These are phyloP conservation scores for Lucifuga dentata DNA, from an alignment of 2,113 vertebrate genomes.

Conservation along the genomic window DNA sequence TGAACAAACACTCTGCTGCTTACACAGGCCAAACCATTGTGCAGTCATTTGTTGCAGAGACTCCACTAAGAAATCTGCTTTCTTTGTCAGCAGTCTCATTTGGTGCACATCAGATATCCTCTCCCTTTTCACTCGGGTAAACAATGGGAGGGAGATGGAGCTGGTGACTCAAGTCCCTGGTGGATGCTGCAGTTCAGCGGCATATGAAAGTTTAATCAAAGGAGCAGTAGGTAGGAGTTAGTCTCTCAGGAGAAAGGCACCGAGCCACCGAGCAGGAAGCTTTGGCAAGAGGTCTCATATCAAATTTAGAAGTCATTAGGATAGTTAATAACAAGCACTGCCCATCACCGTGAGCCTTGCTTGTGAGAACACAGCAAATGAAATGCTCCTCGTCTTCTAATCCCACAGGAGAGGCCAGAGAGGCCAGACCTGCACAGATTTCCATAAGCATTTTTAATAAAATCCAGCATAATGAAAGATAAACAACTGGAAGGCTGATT, in stretches of 20 bases:
- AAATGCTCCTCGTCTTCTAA: constrained; percentile 64
- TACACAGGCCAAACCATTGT: constrained; percentile 58
- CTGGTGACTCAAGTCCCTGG: constrained; percentile 63
- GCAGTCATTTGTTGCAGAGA: constrained; percentile 55
- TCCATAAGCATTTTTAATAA: constrained; percentile 72
- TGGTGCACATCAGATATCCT: constrained; percentile 76
- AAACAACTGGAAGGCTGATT: constrained; percentile 66
- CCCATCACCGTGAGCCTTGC: constrained; percentile 51
- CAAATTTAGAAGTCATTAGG: constrained; percentile 82
- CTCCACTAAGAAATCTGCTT: constrained; percentile 61
- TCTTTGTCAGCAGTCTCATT: constrained; percentile 70
- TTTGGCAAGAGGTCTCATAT: constrained; percentile 75
- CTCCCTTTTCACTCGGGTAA: constrained; percentile 74
- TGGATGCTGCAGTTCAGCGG: constrained; percentile 62
- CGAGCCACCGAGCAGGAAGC: constrained; percentile 66
- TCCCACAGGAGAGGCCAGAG: constrained; percentile 62
- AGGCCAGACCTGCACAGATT: constrained; percentile 56
- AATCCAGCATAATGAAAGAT: constrained; percentile 71
- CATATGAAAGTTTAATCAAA: constrained; percentile 82
- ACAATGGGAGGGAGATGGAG: constrained; percentile 70
- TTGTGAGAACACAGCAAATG: constrained; percentile 61
- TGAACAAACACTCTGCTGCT: constrained; percentile 64
- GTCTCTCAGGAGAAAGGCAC: constrained; percentile 64
- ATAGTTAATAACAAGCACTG: constrained; percentile 76
- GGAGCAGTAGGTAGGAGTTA: constrained; percentile 69